Base-by-base conservation (phyloP, 2,113 vertebrate genomes). In the Saiga tatarica region DNA sequence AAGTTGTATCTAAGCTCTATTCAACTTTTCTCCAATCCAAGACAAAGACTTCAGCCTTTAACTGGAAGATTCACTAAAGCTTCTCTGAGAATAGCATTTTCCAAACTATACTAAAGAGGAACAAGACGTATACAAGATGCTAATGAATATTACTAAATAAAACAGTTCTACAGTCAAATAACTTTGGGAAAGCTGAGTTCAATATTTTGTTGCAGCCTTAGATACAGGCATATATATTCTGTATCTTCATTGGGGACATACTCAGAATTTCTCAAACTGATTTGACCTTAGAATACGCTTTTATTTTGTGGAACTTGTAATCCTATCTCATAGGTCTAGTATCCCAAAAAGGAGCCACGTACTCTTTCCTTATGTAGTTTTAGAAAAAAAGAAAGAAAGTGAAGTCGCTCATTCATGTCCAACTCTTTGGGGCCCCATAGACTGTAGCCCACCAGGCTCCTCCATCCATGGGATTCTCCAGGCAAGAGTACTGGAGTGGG, bases 81-180 rank as follows among this genome's bases (percentile, higher is more conserved):
- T 88, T 91, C 55, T 93, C 25, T 30, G 67, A 92, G 67, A 82
- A 86, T 5, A 90, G 14, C 30, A 45, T 93, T 94, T 62, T 78
- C 59, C 36, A 91, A 83, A 87, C 12, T 57, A 11, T 52, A 76
- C 13, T 45, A 30, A 57, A 21, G 45, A 85, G 28, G 50, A 50
- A 79, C 14, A 91, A 71, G 50, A 87, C 5, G 17, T 53, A 79
- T 17, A 89, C 94, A 87, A 89, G n/a, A 71, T 81, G 26, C n/a
- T 88, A 81, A 50, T 47, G 25, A 74, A 28, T 33, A 52, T 50
- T 86, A 47, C 45, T 53, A 89, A 96, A 67, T 88, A 92, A 64
- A 90, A 60, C 21, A 82, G 15, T 90, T 71, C 28, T 36, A 12
- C 50, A 86, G 33, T 78, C n/a, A 93, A 92, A 91, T 82, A 67